Conservation (phyloP, 2,888 invertebrate genomes). For the Leptinotarsa peninsularis region DNA sequence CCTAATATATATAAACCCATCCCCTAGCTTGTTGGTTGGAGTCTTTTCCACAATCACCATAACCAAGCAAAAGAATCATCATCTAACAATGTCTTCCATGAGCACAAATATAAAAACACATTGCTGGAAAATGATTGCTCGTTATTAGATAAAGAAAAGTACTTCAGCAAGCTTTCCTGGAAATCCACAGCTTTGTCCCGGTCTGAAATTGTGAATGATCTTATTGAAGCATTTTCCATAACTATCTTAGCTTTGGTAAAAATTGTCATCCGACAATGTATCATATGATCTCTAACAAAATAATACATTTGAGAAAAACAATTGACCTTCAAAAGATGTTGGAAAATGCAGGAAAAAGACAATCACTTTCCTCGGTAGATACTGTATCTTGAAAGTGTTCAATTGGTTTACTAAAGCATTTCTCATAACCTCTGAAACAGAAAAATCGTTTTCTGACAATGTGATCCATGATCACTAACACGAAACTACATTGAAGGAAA, state of each 20-base stretch:
- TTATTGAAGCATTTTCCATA: not conserved
- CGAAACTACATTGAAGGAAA: not conserved
- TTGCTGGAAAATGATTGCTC: no score
- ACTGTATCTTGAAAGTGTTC: no score
- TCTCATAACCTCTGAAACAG: not conserved
- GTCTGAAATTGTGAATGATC: not conserved
- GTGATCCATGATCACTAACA: not conserved
- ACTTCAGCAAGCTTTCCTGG: no score
- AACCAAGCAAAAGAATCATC: no score
- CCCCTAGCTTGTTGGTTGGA: not conserved
- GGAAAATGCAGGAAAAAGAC: not conserved
- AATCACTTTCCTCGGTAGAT: not conserved
- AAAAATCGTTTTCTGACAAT: not conserved
- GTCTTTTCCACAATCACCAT: not conserved
- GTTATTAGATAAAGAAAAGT: no score
- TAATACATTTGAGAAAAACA: not conserved
- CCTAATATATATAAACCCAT: not conserved
- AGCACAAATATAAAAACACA: no score
- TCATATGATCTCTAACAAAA: conserved; percentile 28
- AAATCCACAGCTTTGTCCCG: not conserved
- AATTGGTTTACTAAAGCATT: not conserved
- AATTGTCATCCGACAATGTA: not conserved
- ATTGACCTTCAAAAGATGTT: not conserved
- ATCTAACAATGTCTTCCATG: no score
- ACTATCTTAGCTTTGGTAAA: not conserved